Evolutionary conservation across 2,797 vertebrate genomes (phyloP).

Genomic region (Spinus olivaceus): DNA sequence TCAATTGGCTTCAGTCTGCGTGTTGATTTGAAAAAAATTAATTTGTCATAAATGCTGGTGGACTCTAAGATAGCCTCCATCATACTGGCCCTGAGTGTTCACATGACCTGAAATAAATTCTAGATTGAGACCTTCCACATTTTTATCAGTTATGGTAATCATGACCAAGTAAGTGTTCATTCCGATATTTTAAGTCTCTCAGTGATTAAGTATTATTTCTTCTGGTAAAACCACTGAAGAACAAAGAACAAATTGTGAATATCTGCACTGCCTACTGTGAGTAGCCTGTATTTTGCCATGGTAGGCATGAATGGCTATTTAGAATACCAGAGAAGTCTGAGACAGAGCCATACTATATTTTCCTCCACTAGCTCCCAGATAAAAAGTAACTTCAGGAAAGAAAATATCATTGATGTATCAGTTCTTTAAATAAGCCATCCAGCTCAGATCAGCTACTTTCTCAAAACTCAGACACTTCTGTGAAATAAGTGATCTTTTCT

Average conservation of each 20-base stretch:
- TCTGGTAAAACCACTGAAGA: conserved; percentile 6
- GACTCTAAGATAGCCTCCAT: background rate
- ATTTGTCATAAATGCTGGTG: background rate
- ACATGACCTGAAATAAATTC: background rate
- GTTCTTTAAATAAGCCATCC: background rate
- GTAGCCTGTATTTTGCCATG: background rate
- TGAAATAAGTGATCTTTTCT: background rate
- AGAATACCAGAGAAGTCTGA: background rate
- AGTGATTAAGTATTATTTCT: background rate
- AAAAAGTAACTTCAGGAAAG: background rate
- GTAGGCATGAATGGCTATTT: background rate
- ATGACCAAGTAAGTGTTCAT: background rate
- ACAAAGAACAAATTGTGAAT: background rate
- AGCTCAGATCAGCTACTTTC: background rate
- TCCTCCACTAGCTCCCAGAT: background rate
- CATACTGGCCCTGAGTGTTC: background rate
- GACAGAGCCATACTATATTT: background rate
- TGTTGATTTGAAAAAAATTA: background rate
- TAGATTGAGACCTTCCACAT: background rate
- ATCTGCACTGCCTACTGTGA: background rate
- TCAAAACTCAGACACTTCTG: background rate
- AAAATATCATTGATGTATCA: background rate
- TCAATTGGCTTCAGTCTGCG: background rate
- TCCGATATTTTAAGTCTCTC: background rate
- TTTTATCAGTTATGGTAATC: background rate